These are phyloP conservation scores for Clarias pachynema DNA, from an alignment of 2,797 vertebrate species.

Conservation along the genomic window DNA sequence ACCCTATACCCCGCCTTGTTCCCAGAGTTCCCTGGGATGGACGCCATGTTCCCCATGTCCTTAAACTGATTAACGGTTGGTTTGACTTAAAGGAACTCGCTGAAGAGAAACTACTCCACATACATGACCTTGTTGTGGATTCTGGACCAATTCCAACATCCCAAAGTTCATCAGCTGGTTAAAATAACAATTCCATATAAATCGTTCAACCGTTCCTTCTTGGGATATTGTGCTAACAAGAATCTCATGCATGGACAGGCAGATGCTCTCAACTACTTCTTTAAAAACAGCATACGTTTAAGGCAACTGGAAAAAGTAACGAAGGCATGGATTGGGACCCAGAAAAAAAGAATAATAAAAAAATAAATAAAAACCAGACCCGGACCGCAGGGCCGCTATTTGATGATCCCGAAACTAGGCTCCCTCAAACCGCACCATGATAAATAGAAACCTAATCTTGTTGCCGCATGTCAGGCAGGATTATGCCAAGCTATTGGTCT, in stretches of 20 bases:
- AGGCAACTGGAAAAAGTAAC: not conserved
- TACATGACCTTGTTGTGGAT: not conserved
- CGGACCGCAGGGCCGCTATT: not conserved
- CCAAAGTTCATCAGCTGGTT: not conserved
- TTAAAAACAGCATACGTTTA: not conserved
- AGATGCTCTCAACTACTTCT: no score
- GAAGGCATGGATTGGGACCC: not conserved
- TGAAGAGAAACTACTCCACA: not conserved
- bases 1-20: no score
- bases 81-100: not conserved
- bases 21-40: no score
- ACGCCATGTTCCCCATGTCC: no score
- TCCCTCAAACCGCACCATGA: constrained; percentile 32
- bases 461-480: constrained; percentile 47
- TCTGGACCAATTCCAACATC: not conserved
- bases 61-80: no score
- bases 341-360: not conserved
- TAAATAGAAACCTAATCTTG: constrained; percentile 51
- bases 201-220: no score
- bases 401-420: constrained; percentile 2
- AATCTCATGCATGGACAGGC: not conserved
- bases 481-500: constrained; percentile 41
- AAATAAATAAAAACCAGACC: not conserved
- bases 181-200: not conserved
- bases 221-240: not conserved